Percentiles rank a stretch among this genome's conserved stretches.
Evolutionary conservation across 1,140 invertebrate species (phyloP).

Genomic region (Procambarus clarkii): DNA sequence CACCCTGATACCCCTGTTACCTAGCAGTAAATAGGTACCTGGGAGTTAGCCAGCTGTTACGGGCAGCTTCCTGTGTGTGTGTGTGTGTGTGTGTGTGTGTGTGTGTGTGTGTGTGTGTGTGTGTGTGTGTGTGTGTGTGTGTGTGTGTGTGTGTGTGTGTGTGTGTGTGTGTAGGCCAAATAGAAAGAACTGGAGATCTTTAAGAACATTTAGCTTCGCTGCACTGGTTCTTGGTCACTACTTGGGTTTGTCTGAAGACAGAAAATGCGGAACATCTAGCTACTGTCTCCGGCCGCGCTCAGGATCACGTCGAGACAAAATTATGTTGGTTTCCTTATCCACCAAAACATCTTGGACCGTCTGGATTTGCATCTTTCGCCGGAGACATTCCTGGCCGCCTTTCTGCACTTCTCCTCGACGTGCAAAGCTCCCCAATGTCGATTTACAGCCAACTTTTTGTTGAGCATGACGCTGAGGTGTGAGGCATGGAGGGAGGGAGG

Average conservation of each 20-base stretch:
- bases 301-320: background rate
- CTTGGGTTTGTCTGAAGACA: background rate
- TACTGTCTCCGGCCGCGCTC: background rate
- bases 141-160: too few relatives aligned
- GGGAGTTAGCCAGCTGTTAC: too few relatives aligned
- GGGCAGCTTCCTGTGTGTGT: too few relatives aligned
- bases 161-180: too few relatives aligned
- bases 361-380: background rate
- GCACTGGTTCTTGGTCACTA: background rate
- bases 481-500: too few relatives aligned
- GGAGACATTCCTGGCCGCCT: conserved; percentile 4
- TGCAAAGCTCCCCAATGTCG: background rate
- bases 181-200: too few relatives aligned
- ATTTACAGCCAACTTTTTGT: background rate
- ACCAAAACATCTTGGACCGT: conserved; percentile 4
- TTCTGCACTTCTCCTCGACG: background rate
- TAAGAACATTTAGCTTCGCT: background rate
- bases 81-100: too few relatives aligned
- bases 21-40: too few relatives aligned
- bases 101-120: too few relatives aligned
- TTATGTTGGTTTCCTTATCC: background rate
- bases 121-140: too few relatives aligned
- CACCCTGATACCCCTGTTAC: too few relatives aligned
- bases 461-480: background rate
- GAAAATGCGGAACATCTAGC: background rate